Evolutionary conservation across 2,797 vertebrate species (phyloP).

Genomic region (Tadarida brasiliensis): DNA sequence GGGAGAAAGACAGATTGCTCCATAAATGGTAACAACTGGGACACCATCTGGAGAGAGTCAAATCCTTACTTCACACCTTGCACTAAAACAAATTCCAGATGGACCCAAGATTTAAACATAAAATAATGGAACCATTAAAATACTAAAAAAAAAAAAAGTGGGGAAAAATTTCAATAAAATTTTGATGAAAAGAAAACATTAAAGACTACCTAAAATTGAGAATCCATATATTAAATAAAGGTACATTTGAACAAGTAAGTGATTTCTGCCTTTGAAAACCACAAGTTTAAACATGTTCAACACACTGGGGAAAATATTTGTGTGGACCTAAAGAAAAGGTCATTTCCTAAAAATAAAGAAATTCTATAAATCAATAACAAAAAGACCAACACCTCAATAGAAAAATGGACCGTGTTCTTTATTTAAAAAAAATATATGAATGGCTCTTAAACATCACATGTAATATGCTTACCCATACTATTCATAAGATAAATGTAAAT

Average conservation of each 20-base stretch:
- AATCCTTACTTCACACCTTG: conserved; percentile 56
- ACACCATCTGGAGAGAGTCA: conserved; percentile 46
- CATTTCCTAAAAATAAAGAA: conserved; percentile 29
- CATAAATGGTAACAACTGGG: conserved; percentile 53
- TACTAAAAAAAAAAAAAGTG: conserved; percentile 1
- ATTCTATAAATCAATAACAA: background rate
- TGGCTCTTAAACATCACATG: background rate
- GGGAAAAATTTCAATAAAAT: background rate
- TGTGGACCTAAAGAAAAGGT: background rate
- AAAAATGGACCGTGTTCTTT: conserved; percentile 38
- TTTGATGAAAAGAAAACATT: background rate
- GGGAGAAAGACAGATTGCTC: conserved; percentile 35
- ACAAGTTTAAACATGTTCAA: background rate
- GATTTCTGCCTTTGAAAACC: conserved; percentile 40
- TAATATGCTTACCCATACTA: conserved; percentile 1
- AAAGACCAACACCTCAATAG: background rate
- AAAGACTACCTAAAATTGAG: conserved; percentile 13
- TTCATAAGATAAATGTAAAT: conserved; percentile 39
- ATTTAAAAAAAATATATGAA: conserved; percentile 8
- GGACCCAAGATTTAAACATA: conserved; percentile 63
- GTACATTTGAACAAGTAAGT: conserved; percentile 35
- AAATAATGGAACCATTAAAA: conserved; percentile 67
- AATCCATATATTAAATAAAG: background rate
- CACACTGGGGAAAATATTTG: background rate
- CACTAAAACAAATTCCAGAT: conserved; percentile 69